Base-by-base conservation (phyloP, 2,113 vertebrate species). In the Danio rerio region DNA sequence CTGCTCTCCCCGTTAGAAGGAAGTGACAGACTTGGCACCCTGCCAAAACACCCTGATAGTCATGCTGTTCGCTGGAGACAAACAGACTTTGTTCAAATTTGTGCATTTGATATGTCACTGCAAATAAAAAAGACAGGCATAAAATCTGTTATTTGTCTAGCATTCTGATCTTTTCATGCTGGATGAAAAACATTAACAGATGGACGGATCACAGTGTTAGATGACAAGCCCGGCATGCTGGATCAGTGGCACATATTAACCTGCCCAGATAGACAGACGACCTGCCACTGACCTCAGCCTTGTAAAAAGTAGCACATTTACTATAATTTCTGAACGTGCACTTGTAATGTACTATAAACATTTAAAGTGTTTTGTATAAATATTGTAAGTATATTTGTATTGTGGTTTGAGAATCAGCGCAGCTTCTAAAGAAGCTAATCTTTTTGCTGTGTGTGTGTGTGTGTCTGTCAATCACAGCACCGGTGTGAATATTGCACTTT, bases 111-210 rank as follows among this genome's bases (percentile, higher is more conserved):
- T 6, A 11, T 71, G 40, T 45, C 47, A 59, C 21, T 21, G 47
- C 43, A 56, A 65, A 31, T 10, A 9, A 45, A 21, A 20, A 13
- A 49, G 10, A 9, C 15, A 62, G 49, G 43, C 52, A 80, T 15
- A 63, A 31, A 66, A 50, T 9, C 9, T 73, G 40, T 40, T 65
- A 21, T 68, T 65, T 75, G 12, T 56, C 45, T 70, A 18, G 56
- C n/a, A 45, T 11, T 59, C 3, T 20, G 12, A 15, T 49, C n/a
- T 21, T 49, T n/a, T 70, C 55, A 71, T 49, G 18, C 45, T 5
- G 50, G n/a, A 55, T 49, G 77, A 81, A 58, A 21, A 16, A 52
- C 20, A 18, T 12, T n/a, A 71, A 61, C 78, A 81, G 69, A 73
- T 52, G 69, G 68, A 50, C 20, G 66, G 55, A 31, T 1, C 20